Conservation (phyloP, 30 jellyfish, hydroid and myxozoan genomes). For the Pelagia noctiluca region DNA sequence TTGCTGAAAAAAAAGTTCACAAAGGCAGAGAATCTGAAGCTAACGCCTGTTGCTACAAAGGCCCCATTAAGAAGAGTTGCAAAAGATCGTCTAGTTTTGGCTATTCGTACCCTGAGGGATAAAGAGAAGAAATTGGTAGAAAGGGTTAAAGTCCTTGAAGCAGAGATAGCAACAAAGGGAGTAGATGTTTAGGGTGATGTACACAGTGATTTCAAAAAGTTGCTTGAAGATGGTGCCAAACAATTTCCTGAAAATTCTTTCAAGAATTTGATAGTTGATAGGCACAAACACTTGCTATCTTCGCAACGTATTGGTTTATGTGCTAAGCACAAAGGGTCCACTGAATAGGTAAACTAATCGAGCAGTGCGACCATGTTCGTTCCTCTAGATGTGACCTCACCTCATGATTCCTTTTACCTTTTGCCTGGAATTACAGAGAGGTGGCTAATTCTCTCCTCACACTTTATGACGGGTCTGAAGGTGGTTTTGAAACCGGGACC, state of each 20-base stretch:
- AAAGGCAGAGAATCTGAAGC: conserved; percentile 5
- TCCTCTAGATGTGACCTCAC: too few relatives aligned
- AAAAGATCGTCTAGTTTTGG: conserved; percentile 42
- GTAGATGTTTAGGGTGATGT: conserved; percentile 17
- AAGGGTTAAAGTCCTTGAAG: conserved; percentile 23
- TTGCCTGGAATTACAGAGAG: too few relatives aligned
- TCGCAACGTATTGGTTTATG: too few relatives aligned
- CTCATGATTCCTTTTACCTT: too few relatives aligned
- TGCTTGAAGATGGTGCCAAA: conserved; percentile 25
- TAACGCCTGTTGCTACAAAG: conserved; percentile 24
- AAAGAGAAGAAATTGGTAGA: conserved; percentile 27
- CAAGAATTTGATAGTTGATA: too few relatives aligned
- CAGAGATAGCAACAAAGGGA: conserved; percentile 30
- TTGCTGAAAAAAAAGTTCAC: conserved; percentile 14
- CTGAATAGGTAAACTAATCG: too few relatives aligned
- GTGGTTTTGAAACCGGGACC: too few relatives aligned
- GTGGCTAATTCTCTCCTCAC: too few relatives aligned
- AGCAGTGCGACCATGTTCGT: too few relatives aligned
- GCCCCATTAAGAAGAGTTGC: conserved; percentile 36
- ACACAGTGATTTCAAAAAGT: conserved; percentile 8
- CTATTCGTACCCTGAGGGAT: conserved; percentile 20
- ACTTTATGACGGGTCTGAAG: too few relatives aligned
- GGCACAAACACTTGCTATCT: too few relatives aligned
- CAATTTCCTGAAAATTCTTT: conserved; percentile 39
- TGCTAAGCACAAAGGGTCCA: too few relatives aligned